Percentiles rank a stretch among this genome's conserved stretches.
Conservation (phyloP, 2,113 vertebrate species). For the Solea senegalensis region DNA sequence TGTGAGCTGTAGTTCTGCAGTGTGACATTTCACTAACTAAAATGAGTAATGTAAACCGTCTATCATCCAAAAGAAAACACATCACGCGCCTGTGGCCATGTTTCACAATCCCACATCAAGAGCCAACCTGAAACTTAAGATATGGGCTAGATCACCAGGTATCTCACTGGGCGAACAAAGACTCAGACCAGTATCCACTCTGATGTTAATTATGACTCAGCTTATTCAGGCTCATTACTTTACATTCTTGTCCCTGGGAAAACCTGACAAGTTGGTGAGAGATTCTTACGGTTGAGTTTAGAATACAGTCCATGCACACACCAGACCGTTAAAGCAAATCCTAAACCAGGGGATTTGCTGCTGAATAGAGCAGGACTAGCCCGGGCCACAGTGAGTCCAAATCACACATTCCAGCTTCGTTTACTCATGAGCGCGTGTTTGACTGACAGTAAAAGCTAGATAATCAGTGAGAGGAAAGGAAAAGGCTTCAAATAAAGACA, state of each 20-base stretch:
- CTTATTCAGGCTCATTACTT: constrained; percentile 49
- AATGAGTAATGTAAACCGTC: constrained; percentile 15
- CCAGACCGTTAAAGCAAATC: constrained; percentile 58
- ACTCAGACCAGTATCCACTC: constrained; percentile 17
- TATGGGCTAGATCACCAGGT: constrained; percentile 18
- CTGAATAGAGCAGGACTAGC: constrained; percentile 66
- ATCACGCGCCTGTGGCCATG: constrained; percentile 20
- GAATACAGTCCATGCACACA: constrained; percentile 36
- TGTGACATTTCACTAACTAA: constrained; percentile 23
- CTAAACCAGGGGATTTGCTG: constrained; percentile 65
- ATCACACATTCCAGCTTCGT: constrained; percentile 68
- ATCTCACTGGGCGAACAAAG: constrained; percentile 27
- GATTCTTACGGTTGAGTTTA: constrained; percentile 58
- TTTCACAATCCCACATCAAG: constrained; percentile 52
- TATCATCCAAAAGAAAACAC: constrained; percentile 19
- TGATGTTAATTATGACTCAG: constrained; percentile 67
- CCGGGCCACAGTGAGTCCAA: constrained; percentile 45
- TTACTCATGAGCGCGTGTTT: constrained; percentile 50
- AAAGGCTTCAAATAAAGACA: constrained; percentile 21
- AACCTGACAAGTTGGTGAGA: constrained; percentile 61
- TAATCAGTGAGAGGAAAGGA: not conserved
- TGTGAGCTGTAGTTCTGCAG: not conserved
- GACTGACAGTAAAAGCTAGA: constrained; percentile 31
- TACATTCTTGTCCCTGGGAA: constrained; percentile 56
- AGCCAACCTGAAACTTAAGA: constrained; percentile 20